Percentiles rank a stretch among this genome's conserved stretches.
Evolutionary conservation across 2,888 invertebrate species (phyloP).

Genomic region (Diarsia mendica): DNA sequence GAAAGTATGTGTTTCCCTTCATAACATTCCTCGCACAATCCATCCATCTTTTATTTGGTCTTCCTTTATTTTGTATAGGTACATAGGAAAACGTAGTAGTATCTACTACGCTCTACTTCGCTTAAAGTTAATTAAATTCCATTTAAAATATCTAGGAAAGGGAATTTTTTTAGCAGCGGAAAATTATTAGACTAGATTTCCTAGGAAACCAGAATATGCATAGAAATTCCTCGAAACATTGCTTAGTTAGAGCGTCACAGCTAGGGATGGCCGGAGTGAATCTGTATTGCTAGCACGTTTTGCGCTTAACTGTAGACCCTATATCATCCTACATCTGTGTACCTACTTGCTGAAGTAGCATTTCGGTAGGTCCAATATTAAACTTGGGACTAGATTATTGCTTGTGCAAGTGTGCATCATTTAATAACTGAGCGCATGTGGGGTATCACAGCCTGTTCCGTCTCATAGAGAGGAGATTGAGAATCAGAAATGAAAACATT

Average conservation of each 20-base stretch:
- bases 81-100: too few relatives aligned
- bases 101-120: too few relatives aligned
- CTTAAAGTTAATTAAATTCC: slow-evolving; percentile 6
- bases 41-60: too few relatives aligned
- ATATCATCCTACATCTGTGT: slow-evolving; percentile 9
- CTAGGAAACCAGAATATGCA: slow-evolving; percentile 15
- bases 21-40: too few relatives aligned
- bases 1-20: too few relatives aligned
- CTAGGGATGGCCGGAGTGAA: slow-evolving; percentile 2
- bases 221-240: slow-evolving; percentile 28
- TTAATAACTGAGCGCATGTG: too few relatives aligned
- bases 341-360: slow-evolving; percentile 15
- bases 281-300: slow-evolving; percentile 47
- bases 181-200: slow-evolving; percentile 5
- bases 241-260: slow-evolving; percentile 20
- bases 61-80: too few relatives aligned
- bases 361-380: background rate
- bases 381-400: background rate
- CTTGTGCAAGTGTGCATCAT: background rate
- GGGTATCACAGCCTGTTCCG: background rate
- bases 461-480: too few relatives aligned
- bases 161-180: slow-evolving; percentile 1
- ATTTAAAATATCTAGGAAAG: background rate
- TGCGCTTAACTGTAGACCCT: slow-evolving; percentile 20
- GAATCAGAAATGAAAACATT: background rate